Evolutionary conservation across 30 jellyfish, hydroid and myxozoan species (phyloP).

Genomic region (Nemopilema nomurai): DNA sequence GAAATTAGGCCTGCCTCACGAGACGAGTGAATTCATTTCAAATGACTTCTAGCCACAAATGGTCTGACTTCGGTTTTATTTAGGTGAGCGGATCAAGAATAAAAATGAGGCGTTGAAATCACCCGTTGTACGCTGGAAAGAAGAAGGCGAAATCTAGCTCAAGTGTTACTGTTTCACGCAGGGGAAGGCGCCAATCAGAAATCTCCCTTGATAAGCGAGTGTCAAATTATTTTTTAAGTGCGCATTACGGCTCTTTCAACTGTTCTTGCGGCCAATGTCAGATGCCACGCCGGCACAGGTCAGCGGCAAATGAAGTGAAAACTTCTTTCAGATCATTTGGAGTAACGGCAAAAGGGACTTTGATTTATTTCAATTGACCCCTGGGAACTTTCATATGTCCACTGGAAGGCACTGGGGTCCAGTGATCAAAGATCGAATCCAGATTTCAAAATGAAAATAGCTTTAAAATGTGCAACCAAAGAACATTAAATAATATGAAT

Average conservation of each 20-base stretch:
- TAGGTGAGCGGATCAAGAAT: constrained; percentile 66
- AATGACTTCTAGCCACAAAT: constrained; percentile 53
- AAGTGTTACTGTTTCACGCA: constrained; percentile 55
- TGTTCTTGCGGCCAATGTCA: constrained; percentile 18
- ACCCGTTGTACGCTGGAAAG: constrained; percentile 43
- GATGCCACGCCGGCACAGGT: not conserved
- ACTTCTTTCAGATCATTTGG: not conserved
- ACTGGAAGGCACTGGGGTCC: no score
- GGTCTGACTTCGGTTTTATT: constrained; percentile 59
- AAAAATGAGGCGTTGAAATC: constrained; percentile 72
- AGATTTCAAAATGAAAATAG: not conserved
- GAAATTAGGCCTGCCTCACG: constrained; percentile 23
- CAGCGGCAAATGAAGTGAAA: not conserved
- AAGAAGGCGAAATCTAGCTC: constrained; percentile 25
- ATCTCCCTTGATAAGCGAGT: constrained; percentile 60
- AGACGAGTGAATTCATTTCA: constrained; percentile 33
- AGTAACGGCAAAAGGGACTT: not conserved
- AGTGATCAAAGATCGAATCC: not conserved
- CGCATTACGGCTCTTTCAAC: constrained; percentile 12
- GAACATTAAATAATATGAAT: no score
- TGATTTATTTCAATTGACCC: not conserved
- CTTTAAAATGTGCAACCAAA: no score
- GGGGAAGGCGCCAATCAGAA: constrained; percentile 72
- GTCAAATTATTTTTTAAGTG: constrained; percentile 53
- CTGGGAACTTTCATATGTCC: not conserved